Conservation (phyloP, 2,888 invertebrate species). For the Platycheirus albimanus region DNA sequence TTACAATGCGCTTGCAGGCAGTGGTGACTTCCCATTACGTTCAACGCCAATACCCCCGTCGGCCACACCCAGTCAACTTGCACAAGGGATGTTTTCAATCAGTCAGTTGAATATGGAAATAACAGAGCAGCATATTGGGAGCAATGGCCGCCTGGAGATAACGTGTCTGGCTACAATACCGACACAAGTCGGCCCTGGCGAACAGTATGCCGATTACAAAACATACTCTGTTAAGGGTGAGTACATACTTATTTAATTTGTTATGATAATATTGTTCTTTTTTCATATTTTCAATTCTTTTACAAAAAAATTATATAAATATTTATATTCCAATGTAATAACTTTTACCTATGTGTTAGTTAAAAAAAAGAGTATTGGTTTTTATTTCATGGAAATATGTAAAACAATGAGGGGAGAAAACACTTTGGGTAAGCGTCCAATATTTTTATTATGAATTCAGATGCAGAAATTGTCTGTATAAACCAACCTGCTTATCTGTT, state of each 20-base stretch:
- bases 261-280: not conserved
- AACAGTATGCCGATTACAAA: conserved; percentile 89
- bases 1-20: conserved; percentile 60
- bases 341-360: too few species aligned
- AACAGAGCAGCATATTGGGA: conserved; percentile 87
- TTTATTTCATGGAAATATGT: too few species aligned
- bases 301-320: too few species aligned
- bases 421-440: too few species aligned
- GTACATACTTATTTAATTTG: conserved; percentile 76
- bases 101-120: conserved; percentile 90
- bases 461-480: too few species aligned
- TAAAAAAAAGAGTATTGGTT: too few species aligned
- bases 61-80: conserved; percentile 77
- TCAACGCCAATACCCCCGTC: conserved; percentile 50
- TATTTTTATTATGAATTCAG: too few species aligned
- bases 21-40: conserved; percentile 38
- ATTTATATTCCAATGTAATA: too few species aligned
- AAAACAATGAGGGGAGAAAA: too few species aligned
- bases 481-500: too few species aligned
- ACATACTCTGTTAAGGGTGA: conserved; percentile 89
- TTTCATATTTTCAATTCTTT: not conserved
- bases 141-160: conserved; percentile 88
- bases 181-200: conserved; percentile 87
- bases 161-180: conserved; percentile 92
- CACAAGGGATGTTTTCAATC: conserved; percentile 83